Base-by-base conservation (phyloP, 30 jellyfish, hydroid and myxozoan genomes). In the Hydractinia symbiolongicarpus region DNA sequence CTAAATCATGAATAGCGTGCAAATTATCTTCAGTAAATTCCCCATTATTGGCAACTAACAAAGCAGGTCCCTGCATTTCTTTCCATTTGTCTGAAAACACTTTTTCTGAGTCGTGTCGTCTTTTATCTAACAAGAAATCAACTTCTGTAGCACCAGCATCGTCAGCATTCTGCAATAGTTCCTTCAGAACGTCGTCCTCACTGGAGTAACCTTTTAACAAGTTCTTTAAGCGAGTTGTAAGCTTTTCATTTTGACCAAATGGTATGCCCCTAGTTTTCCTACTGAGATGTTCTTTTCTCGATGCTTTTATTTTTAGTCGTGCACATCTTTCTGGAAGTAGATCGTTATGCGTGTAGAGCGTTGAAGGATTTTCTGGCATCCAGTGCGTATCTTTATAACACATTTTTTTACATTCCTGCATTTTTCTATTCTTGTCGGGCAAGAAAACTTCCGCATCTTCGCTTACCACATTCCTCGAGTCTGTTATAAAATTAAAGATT, bases 111-210 rank as follows among this genome's bases (percentile, higher is more conserved):
- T 72, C 77, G 66, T 84, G 95, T 54, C 8, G n/a, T 60, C 93
- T 73, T 54, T 57, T 67, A 52, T 89, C 97, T 16, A 85, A 55
- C 14, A 89, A 53, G 56, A 89, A 64, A 62, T 81, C 67, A 50
- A 89, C 89, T 84, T 84, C 81, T 9, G 86, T 84, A 50, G 97
- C 97, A 4, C 91, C 95, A 50, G 97, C 95, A 67, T 89, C 97
- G 67, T 89, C 97, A 21, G 97, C 97, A 75, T 89, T 89, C 71
- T 89, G 97, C 86, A 89, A 51, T 30, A 89, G 64, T 60, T 89
- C 97, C 10, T 89, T 73, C 7, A 88, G 76, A 66, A 89, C 83
- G 21, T 84, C 93, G 17, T 79, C 66, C 51, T 66, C 75, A 53
- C 79, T 19, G 49, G 90, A 82, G 68, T 89, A 89, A n/a, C 93